A percentile compares a stretch with the other conserved stretches of the same genome.
Conservation (phyloP, 2,113 vertebrate species). For the Enhydra lutris region DNA sequence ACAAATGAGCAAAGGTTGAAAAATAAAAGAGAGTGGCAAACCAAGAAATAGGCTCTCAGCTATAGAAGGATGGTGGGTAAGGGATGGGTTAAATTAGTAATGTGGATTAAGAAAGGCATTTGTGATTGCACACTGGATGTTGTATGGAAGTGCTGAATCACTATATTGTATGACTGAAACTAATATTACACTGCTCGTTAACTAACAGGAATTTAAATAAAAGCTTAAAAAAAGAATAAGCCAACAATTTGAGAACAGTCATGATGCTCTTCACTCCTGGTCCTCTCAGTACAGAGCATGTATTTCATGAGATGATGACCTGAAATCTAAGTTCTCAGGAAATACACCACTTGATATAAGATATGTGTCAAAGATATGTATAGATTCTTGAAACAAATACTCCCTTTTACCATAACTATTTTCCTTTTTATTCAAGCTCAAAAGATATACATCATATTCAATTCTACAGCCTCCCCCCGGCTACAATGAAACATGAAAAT, state of each 20-base stretch:
- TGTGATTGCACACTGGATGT: neutral
- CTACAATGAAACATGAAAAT: neutral
- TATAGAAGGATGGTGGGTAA: neutral
- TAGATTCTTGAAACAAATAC: neutral
- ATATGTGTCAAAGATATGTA: accelerated
- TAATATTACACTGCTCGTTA: neutral
- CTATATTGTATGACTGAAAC: neutral
- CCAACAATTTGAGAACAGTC: neutral
- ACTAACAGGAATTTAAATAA: neutral
- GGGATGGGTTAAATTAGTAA: neutral
- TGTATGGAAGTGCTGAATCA: neutral
- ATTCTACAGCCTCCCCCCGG: neutral
- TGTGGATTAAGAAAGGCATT: neutral
- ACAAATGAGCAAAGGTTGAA: neutral
- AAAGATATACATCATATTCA: neutral
- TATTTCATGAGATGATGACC: neutral
- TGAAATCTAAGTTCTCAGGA: neutral
- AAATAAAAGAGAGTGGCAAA: neutral
- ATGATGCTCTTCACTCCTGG: neutral
- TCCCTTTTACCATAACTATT: neutral
- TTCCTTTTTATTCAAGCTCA: neutral
- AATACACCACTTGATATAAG: neutral
- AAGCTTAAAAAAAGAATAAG: neutral
- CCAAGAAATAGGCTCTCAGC: neutral
- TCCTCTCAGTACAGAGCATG: neutral